Conservation (phyloP, 2,888 invertebrate genomes). For the Abscondita cerata region DNA sequence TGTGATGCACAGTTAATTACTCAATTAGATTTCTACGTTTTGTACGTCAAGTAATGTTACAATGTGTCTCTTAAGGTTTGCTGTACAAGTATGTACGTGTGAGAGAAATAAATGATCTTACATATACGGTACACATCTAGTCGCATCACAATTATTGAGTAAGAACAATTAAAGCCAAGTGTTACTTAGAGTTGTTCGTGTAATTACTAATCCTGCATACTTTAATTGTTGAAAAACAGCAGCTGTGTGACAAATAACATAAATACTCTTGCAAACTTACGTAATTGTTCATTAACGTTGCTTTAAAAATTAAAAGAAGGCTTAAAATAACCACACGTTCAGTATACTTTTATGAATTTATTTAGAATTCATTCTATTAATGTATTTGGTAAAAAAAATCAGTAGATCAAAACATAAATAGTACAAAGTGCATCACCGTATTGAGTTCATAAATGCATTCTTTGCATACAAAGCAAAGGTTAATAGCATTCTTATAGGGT, state of each 20-base stretch:
- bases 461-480: constrained; percentile 21
- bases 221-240: constrained; percentile 60
- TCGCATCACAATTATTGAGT: constrained; percentile 37
- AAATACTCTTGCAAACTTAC: constrained; percentile 55
- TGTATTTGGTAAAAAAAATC: constrained; percentile 14
- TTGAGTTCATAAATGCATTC: constrained; percentile 19
- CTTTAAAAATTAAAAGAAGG: constrained; percentile 24
- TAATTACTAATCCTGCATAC: constrained; percentile 58
- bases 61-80: not conserved
- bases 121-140: constrained; percentile 19
- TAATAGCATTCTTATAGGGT: constrained; percentile 32
- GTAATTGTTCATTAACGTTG: constrained; percentile 44
- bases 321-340: constrained; percentile 14
- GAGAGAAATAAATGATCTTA: constrained; percentile 18
- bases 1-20: constrained; percentile 10
- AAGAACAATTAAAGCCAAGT: constrained; percentile 58
- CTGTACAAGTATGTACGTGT: constrained; percentile 1
- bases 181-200: constrained; percentile 56
- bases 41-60: constrained; percentile 5
- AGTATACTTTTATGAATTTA: not conserved
- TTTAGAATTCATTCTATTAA: constrained; percentile 8
- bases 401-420: constrained; percentile 28
- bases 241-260: constrained; percentile 58
- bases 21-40: constrained; percentile 10
- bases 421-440: constrained; percentile 20